Evolutionary conservation across 92 coral and sea anemone species (phyloP), one percentile per base, ranked within the genome.

Genomic region (Epizoanthus ramosus): DNA sequence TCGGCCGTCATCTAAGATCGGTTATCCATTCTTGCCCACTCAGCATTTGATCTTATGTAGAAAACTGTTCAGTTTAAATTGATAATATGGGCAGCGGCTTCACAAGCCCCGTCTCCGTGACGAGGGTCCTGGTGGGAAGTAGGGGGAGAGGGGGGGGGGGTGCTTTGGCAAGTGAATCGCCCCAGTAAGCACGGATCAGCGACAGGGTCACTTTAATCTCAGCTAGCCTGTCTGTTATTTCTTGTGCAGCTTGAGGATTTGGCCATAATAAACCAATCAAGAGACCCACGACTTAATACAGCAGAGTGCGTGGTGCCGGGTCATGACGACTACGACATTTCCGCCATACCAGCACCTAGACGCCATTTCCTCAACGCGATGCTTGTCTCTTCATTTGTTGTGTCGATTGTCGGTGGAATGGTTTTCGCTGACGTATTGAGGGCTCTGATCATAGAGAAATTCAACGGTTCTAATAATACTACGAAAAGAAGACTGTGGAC

Each of bases 171-270:
- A 28, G 31, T 28, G 31, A 28, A 28, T 28, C 31, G 31, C 31
- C 31, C 31, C 31, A 28, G 31, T 28, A 28, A 28, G 31, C 31
- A 2, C 31, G 31, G 31, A 0, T 28, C 31, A 28, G 31, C 2
- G 31, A 28, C 31, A 28, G 31, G 31, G 31, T 28, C 31, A 28
- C 0, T 28, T 28, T 28, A 28, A 28, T 28, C 31, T 28, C 31
- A 28, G 31, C 31, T 79, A 22, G 0, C 23, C 19, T 6, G 19
- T 68, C 3, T 28, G 24, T 69, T 28, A 28, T 82, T 21, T 14
- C 80, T 10, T 28, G n/a, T 80, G 71, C 74, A 88, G 91, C 59
- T 88, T 31, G 80, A 88, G 68, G 91, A 88, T 80, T 47, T 88
- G 57, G 81, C 88, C 41, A 31, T 88, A 35, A 28, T 19, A 7